These are phyloP conservation scores for Trissolcus basalis DNA, from an alignment of 1,140 invertebrate species.

Conservation along the genomic window DNA sequence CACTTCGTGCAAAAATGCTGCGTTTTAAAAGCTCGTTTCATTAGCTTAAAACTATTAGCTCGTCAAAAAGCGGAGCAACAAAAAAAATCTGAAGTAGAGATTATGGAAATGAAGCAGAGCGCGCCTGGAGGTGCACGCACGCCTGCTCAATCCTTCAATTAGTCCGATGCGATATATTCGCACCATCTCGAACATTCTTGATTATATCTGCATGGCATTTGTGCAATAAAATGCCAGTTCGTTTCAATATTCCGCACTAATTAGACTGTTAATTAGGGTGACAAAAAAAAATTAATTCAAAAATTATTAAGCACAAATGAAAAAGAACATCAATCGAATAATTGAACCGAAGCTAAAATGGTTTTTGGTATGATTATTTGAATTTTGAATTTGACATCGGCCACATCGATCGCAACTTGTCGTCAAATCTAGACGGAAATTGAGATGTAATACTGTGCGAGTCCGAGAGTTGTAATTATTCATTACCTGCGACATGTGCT, in stretches of 20 bases:
- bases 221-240: not conserved
- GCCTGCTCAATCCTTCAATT: conserved; percentile 65
- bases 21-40: conserved; percentile 68
- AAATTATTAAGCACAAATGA: no score
- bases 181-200: conserved; percentile 18
- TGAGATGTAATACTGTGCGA: conserved; percentile 38
- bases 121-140: conserved; percentile 5
- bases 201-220: conserved; percentile 23
- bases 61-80: conserved; percentile 33
- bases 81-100: conserved; percentile 57
- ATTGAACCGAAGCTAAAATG: no score
- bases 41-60: conserved; percentile 66
- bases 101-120: conserved; percentile 60
- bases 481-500: conserved; percentile 74
- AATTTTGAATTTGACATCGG: no score
- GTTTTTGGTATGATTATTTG: no score
- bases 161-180: conserved; percentile 65
- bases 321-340: no score
- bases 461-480: conserved; percentile 34
- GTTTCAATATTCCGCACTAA: no score
- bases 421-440: conserved; percentile 17
- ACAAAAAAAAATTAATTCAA: no score
- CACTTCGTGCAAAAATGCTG: conserved; percentile 25
- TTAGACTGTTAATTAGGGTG: no score
- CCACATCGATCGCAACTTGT: not conserved